phyloP scores from a whole-genome alignment of 2,113 vertebrate genomes.

The Dasyurus viverrinus region DNA sequence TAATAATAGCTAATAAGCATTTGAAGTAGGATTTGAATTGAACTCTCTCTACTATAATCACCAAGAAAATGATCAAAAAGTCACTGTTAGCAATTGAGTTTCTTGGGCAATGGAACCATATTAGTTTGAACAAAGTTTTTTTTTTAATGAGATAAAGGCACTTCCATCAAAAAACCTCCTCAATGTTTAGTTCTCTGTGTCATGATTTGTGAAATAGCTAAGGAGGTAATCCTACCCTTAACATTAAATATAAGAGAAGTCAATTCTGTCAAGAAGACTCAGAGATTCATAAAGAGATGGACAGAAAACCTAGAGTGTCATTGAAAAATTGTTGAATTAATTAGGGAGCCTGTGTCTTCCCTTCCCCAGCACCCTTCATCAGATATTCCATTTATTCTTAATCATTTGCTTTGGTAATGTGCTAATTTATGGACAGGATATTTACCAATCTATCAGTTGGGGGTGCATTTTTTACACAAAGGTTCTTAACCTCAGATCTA shows the following conservation, averaged over 20 bases:
- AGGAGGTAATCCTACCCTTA: not conserved
- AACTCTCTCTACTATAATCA: not conserved
- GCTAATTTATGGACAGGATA: not conserved
- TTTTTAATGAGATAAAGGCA: not conserved
- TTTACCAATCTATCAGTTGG: not conserved
- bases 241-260: not conserved
- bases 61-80: not conserved
- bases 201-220: not conserved
- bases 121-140: conserved; percentile 19
- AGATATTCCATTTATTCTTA: not conserved
- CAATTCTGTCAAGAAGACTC: not conserved
- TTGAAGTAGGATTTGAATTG: not conserved
- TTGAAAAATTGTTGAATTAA: not conserved
- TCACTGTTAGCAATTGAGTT: not conserved
- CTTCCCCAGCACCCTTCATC: not conserved
- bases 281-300: not conserved
- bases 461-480: not conserved
- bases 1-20: not conserved
- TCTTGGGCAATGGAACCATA: not conserved
- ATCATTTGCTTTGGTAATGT: not conserved
- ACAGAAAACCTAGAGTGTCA: not conserved
- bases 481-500: not conserved
- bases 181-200: not conserved
- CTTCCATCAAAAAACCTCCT: not conserved
- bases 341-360: not conserved